phyloP scores from a whole-genome alignment of 2,888 invertebrate genomes.

The Drosophila atripex region DNA sequence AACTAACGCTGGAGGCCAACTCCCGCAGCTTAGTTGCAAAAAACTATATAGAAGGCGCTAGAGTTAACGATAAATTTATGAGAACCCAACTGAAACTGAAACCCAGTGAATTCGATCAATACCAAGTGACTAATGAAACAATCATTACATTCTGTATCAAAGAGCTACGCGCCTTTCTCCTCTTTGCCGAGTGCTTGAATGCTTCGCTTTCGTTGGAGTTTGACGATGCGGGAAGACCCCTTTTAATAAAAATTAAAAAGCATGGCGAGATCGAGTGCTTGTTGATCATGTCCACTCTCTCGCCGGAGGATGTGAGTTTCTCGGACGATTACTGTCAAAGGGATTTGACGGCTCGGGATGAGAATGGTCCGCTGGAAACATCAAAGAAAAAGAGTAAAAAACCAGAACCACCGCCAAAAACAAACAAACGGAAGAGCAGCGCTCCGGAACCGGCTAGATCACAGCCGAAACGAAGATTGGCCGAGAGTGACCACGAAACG shows the following conservation, averaged over 20 bases:
- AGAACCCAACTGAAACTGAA: constrained; percentile 91
- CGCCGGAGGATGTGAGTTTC: constrained; percentile 81
- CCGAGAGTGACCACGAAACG: constrained; percentile 59
- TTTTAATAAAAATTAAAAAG: constrained; percentile 90
- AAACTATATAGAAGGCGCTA: constrained; percentile 90
- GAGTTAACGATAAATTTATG: constrained; percentile 88
- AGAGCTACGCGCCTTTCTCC: constrained; percentile 91
- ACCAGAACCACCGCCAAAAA: constrained; percentile 22
- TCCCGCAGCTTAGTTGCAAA: constrained; percentile 87
- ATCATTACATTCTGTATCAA: constrained; percentile 93
- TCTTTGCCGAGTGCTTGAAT: constrained; percentile 90
- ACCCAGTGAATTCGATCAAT: constrained; percentile 79
- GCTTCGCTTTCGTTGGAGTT: constrained; percentile 89
- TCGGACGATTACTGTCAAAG: constrained; percentile 69
- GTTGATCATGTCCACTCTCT: constrained; percentile 89
- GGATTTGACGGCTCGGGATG: constrained; percentile 53
- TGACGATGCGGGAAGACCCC: constrained; percentile 91
- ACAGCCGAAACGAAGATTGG: constrained; percentile 52
- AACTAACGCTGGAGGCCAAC: constrained; percentile 90
- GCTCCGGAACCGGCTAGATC: constrained; percentile 9
- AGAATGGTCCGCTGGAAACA: neutral
- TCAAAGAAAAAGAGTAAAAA: constrained; percentile 64
- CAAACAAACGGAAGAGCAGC: constrained; percentile 30
- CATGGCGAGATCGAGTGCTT: constrained; percentile 90
- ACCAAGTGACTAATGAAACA: constrained; percentile 85